Evolutionary conservation across 30 jellyfish, hydroid and myxozoan species (phyloP), one percentile per base, ranked within the genome.

Genomic region (Hydra vulgaris): DNA sequence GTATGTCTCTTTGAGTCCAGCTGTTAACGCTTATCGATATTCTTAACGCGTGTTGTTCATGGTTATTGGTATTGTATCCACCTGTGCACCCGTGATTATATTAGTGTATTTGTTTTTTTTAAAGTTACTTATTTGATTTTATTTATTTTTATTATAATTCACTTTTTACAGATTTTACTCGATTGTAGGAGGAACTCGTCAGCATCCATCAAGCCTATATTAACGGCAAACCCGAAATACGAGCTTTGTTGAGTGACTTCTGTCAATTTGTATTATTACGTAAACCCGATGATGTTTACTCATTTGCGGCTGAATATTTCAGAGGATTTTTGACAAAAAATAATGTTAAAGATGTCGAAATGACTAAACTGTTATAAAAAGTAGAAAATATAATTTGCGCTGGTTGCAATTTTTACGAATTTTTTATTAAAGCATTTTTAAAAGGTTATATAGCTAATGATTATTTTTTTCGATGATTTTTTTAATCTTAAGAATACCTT

Each of bases 291-390:
- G 95, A 92, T 81, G 95, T 92, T 15, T 92, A 96, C 71, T 40
- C 96, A 74, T 92, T 92, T 82, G 98, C 98, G 23, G 82, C 96
- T 5, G 96, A 87, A 79, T 92, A 92, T 40, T 92, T 92, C 67
- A 89, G 84, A 20, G 86, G 96, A 53, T 92, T 92, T 72, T 84
- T 95, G 53, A 68, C 75, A 3, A 40, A 40, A 40, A 12, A 40
- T n/a, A 40, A 40, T 3, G 61, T 40, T 40, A 40, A 40, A 40
- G 12, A 5, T 3, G 12, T 5, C 12, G 61, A 40, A 40, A 12
- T 40, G 61, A 40, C 5, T 40, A 40, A 40, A 5, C 12, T 40
- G 12, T 40, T 3, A 40, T 3, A 40, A 40, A 40, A 40, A 3
- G 61, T 40, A 40, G n/a, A n/a, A n/a, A n/a, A n/a, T n/a, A 40